A percentile compares a stretch with the other conserved stretches of the same genome.
These are phyloP conservation scores for Sinocyclocheilus maitianheensis DNA, from an alignment of 2,113 vertebrate species.

Conservation along the genomic window DNA sequence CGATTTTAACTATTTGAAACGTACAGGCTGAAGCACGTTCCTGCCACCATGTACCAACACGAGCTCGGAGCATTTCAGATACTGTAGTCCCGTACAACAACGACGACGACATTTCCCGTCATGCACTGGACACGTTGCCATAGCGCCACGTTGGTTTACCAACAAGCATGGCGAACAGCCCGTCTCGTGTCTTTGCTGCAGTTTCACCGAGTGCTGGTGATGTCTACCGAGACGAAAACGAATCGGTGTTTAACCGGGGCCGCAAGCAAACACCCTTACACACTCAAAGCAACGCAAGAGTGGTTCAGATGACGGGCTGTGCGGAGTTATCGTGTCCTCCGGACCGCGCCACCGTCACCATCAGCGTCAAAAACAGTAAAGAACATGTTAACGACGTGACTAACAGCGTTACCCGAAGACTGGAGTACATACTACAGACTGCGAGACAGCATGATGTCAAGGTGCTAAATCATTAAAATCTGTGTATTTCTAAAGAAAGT, in stretches of 20 bases:
- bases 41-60: background rate
- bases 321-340: constrained; percentile 78
- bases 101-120: constrained; percentile 58
- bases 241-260: background rate
- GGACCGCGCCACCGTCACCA: constrained; percentile 76
- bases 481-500: background rate
- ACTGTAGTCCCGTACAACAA: background rate
- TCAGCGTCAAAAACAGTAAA: constrained; percentile 80
- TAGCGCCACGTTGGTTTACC: constrained; percentile 56
- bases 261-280: background rate
- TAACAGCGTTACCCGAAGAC: constrained; percentile 80
- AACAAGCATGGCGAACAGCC: constrained; percentile 57
- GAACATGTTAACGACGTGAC: constrained; percentile 75
- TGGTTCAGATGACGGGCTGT: constrained; percentile 82
- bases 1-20: background rate
- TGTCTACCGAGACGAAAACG: constrained; percentile 28
- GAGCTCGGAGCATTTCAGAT: background rate
- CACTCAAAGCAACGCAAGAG: constrained; percentile 62
- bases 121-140: constrained; percentile 57
- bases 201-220: constrained; percentile 45
- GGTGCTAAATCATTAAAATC: constrained; percentile 58
- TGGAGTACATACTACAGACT: constrained; percentile 85
- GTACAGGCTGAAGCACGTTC: background rate
- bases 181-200: constrained; percentile 59
- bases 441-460: constrained; percentile 73